These are phyloP conservation scores for Alentia gelatinosa DNA, from an alignment of 2,888 invertebrate species.

Conservation along the genomic window DNA sequence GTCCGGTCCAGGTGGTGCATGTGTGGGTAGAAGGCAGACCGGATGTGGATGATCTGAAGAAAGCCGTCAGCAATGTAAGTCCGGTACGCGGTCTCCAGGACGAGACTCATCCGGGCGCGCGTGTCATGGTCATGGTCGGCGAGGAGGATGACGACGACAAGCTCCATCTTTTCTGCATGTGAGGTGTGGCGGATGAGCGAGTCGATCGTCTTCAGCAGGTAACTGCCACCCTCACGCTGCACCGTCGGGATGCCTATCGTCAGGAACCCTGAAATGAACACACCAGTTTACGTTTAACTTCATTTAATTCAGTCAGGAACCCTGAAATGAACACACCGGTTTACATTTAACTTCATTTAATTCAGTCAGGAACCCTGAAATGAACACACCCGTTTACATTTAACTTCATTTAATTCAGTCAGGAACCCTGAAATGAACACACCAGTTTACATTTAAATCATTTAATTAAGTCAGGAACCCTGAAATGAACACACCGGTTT, in stretches of 20 bases:
- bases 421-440: too few species aligned
- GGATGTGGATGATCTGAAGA: not conserved
- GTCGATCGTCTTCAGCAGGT: constrained; percentile 46
- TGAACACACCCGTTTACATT: too few species aligned
- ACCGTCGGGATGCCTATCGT: constrained; percentile 55
- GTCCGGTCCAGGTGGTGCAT: constrained; percentile 65
- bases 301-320: too few species aligned
- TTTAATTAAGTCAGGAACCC: too few species aligned
- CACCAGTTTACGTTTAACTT: too few species aligned
- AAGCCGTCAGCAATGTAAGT: constrained; percentile 36
- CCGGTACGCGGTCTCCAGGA: not conserved
- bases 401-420: too few species aligned
- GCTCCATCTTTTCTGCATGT: not conserved
- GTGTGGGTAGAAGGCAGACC: constrained; percentile 25
- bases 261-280: constrained; percentile 32
- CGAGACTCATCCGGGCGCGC: not conserved
- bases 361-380: too few species aligned
- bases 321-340: too few species aligned
- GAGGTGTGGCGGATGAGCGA: constrained; percentile 43
- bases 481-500: too few species aligned
- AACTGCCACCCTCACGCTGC: constrained; percentile 15
- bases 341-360: too few species aligned
- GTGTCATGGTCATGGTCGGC: constrained; percentile 13
- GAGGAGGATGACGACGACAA: constrained; percentile 30
- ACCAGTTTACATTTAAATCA: too few species aligned